These are phyloP conservation scores for Pontoporia blainvillei DNA, from an alignment of 2,113 vertebrate species.

Conservation along the genomic window DNA sequence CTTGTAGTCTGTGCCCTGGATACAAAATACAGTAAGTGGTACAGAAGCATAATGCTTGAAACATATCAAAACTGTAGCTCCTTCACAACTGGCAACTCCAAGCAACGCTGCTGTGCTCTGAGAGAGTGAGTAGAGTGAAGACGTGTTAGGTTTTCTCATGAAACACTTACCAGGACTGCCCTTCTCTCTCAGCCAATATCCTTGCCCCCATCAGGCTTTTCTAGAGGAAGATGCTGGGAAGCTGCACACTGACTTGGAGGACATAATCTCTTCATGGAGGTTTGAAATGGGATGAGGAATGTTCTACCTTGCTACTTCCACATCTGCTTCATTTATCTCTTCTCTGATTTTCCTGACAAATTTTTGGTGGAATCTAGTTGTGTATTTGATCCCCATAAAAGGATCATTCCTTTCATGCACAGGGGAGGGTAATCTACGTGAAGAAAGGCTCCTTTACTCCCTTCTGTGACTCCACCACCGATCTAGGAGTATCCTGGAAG, in stretches of 20 bases:
- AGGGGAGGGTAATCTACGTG: not conserved
- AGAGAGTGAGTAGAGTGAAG: not conserved
- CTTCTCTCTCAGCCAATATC: not conserved
- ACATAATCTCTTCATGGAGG: not conserved
- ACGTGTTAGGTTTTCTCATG: not conserved
- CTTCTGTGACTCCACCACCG: not conserved
- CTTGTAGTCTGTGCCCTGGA: not conserved
- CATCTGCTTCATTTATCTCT: not conserved
- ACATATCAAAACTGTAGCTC: not conserved
- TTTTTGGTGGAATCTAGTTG: not conserved
- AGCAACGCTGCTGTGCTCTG: not conserved
- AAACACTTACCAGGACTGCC: not conserved
- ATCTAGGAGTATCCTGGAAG: conserved; percentile 40
- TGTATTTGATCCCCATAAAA: not conserved
- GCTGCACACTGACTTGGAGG: not conserved
- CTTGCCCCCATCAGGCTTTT: not conserved
- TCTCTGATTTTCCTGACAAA: not conserved
- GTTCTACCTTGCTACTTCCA: not conserved
- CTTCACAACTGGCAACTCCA: not conserved
- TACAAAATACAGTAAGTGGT: not conserved
- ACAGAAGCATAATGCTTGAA: not conserved
- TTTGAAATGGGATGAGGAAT: not conserved
- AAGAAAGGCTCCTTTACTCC: not conserved
- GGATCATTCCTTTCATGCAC: not conserved
- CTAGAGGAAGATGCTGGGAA: not conserved